A percentile compares a stretch with the other conserved stretches of the same genome.
Evolutionary conservation across 2,797 vertebrate species (phyloP).

Genomic region (Synaphobranchus kaupii): DNA sequence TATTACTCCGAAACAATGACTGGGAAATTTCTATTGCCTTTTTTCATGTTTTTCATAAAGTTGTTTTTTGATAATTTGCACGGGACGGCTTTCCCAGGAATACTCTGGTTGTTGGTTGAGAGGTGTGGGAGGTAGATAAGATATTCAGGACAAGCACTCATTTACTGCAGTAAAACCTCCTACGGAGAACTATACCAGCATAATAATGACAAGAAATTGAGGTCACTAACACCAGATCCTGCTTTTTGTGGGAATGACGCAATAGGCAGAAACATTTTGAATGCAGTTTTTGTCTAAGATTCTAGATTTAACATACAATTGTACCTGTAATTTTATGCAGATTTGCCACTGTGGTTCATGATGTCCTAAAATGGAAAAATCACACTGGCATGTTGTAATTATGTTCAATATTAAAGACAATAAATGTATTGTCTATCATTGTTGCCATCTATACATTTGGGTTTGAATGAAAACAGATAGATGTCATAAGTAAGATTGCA

Average conservation of each 20-base stretch:
- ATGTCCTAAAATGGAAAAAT: not conserved
- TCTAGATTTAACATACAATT: not conserved
- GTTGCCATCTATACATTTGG: not conserved
- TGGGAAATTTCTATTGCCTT: slow-evolving; percentile 38
- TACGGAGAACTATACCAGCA: slow-evolving; percentile 44
- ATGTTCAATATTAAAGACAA: not conserved
- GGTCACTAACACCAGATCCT: slow-evolving; percentile 49
- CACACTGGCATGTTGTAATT: not conserved
- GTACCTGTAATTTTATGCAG: not conserved
- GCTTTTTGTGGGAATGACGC: slow-evolving; percentile 40
- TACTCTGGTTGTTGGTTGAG: slow-evolving; percentile 44
- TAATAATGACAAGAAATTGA: slow-evolving; percentile 46
- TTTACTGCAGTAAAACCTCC: slow-evolving; percentile 40
- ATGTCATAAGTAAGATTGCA: not conserved
- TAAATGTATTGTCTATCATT: not conserved
- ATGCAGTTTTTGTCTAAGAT: slow-evolving; percentile 35
- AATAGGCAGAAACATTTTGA: slow-evolving; percentile 27
- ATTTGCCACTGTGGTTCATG: not conserved
- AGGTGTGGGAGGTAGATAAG: slow-evolving; percentile 52
- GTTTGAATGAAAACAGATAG: slow-evolving; percentile 6
- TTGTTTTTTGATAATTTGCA: slow-evolving; percentile 44
- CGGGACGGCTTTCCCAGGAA: slow-evolving; percentile 39
- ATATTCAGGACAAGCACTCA: slow-evolving; percentile 55
- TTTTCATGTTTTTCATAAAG: slow-evolving; percentile 34
- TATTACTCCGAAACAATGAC: not conserved